Conservation (phyloP, 2,113 vertebrate species). For the Conger conger region DNA sequence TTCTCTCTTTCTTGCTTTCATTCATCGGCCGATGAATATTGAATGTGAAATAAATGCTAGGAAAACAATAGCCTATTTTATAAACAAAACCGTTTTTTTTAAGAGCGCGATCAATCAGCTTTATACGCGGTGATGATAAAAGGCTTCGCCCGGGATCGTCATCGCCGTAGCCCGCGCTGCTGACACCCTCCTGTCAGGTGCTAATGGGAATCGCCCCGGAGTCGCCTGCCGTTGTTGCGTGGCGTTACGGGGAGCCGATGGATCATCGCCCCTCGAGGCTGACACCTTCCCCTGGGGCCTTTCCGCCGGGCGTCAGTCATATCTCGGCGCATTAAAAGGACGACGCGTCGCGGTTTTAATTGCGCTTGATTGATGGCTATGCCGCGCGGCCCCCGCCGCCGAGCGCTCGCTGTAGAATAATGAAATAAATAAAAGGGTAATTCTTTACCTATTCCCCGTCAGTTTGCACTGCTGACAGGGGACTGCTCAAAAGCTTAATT, state of each 20-base stretch:
- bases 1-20: background rate
- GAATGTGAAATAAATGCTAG: background rate
- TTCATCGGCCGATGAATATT: background rate
- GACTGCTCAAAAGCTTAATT: slow-evolving; percentile 42
- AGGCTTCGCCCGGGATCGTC: background rate
- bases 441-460: background rate
- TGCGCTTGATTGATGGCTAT: slow-evolving; percentile 32
- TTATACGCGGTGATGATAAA: slow-evolving; percentile 13
- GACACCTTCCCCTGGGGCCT: slow-evolving; percentile 35
- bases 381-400: background rate
- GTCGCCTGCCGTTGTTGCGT: slow-evolving; percentile 18
- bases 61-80: slow-evolving; percentile 14
- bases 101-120: slow-evolving; percentile 24
- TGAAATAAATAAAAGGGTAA: background rate
- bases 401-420: background rate
- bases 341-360: slow-evolving; percentile 54
- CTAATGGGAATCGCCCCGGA: slow-evolving; percentile 37
- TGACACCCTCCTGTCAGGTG: slow-evolving; percentile 44
- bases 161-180: slow-evolving; percentile 27
- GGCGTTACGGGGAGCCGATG: slow-evolving; percentile 31
- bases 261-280: slow-evolving; percentile 51
- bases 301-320: slow-evolving; percentile 23
- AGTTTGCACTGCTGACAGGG: slow-evolving; percentile 29
- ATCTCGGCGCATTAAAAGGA: slow-evolving; percentile 47
- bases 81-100: slow-evolving; percentile 13